Evolutionary conservation across 1,140 invertebrate species (phyloP), one percentile per base, ranked within the genome.

Genomic region (Lineus longissimus): DNA sequence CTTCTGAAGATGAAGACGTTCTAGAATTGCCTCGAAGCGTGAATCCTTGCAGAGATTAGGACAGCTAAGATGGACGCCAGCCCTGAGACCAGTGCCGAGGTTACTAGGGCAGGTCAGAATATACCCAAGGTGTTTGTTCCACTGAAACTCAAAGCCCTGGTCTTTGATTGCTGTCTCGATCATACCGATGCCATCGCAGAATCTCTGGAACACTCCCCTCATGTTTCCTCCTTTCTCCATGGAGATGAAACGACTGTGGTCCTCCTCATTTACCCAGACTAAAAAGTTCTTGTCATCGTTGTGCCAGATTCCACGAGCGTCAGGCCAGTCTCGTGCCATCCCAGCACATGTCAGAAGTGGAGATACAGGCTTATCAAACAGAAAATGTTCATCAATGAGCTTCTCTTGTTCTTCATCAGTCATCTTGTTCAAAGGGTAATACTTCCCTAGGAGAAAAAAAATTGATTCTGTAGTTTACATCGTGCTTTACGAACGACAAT

Each of bases 201-300:
- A 41, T 9, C 43, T 31, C 15, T 62, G 55, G 33, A 64, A 64
- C 22, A 62, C 59, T 27, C 64, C 9, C n/a, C 40, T n/a, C 33
- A 64, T 45, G 22, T 97, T 92, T 75, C 94, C 94, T 70, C 94
- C 94, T 61, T 83, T 75, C 67, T 97, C 93, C 93, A 97, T 96
- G 70, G 93, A 96, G 81, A 97, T 96, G 75, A 97, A 89, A 73
- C 94, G 89, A 70, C 96, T 86, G 81, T 97, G 94, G 86, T 95
- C 94, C 82, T 97, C 94, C 81, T 97, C 94, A 81, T 97, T 97
- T 84, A 90, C 91, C 94, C 94, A 97, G 61, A 97, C 91, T 74
- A 97, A 85, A 89, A 97, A 97, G 69, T 92, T 94, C 85, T 96
- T 95, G 83, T 87, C 88, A 74, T 95, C 92, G 78, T 97, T 97